Conservation (phyloP, 2,888 invertebrate species). For the Latrodectus elegans region DNA sequence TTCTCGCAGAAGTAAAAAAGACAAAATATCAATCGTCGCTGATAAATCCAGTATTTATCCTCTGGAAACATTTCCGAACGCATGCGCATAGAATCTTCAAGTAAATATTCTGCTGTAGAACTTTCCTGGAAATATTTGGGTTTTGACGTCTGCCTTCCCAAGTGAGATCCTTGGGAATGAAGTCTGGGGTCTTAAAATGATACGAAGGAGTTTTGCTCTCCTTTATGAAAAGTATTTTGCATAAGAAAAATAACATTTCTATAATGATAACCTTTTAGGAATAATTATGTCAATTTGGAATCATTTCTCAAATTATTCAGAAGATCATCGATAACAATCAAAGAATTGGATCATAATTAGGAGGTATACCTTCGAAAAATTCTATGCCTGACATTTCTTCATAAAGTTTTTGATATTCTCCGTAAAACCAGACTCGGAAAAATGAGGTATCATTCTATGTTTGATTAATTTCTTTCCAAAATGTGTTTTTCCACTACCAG, state of each 20-base stretch:
- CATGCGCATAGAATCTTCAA: neutral
- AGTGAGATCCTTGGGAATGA: neutral
- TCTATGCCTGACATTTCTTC: neutral
- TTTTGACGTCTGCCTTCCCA: slow-evolving; percentile 15
- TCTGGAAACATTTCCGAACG: slow-evolving; percentile 14
- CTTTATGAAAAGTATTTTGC: neutral
- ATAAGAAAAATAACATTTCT: slow-evolving; percentile 8
- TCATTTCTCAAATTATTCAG: neutral
- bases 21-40: too few relatives aligned
- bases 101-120: neutral
- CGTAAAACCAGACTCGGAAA: too few relatives aligned
- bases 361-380: slow-evolving; percentile 10
- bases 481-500: too few relatives aligned
- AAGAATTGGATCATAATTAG: neutral
- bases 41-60: neutral
- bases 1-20: too few relatives aligned
- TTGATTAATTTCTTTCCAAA: too few relatives aligned
- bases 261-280: slow-evolving; percentile 12
- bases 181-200: slow-evolving; percentile 11
- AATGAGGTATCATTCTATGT: too few relatives aligned
- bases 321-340: slow-evolving; percentile 22
- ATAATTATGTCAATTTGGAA: neutral
- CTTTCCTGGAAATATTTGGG: slow-evolving; percentile 11
- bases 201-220: slow-evolving; percentile 16
- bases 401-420: too few relatives aligned